Base-by-base conservation (phyloP, 2,113 vertebrate species). In the Balaeniceps rex region DNA sequence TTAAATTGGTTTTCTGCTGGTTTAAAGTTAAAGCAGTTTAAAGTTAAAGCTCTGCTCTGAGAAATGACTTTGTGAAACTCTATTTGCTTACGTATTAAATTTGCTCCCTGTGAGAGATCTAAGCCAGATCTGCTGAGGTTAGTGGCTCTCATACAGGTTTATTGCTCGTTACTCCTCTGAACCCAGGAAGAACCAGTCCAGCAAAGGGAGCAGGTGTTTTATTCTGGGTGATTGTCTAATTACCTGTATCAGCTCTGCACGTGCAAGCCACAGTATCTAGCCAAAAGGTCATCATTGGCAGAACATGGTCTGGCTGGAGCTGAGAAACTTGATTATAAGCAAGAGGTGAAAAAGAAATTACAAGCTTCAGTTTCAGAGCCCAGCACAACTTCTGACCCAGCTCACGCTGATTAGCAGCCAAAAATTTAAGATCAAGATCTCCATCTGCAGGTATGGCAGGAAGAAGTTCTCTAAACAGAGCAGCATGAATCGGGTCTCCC, bases 41-140 rank as follows among this genome's bases (percentile, higher is more conserved):
- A 90, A 92, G 51, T 75, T 71, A n/a, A 90, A 92, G 51, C 71
- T 86, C 57, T 77, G 68, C 88, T 83, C 57, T 57, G 54, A 71
- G 57, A 96, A 75, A 75, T 2, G 5, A 84, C 83, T 92, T 92
- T 57, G 88, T 82, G 69, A 93, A 95, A 78, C 64, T 47, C 5
- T 68, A 68, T 78, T 84, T 93, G 65, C 91, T 97, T 94, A 84
- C 24, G 29, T 42, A 83, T 65, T 38, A 85, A 49, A 94, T 90
- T 76, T 51, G 58, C 82, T 94, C 61, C 36, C 38, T 82, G 61
- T 61, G 57, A 11, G 44, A 92, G 77, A 91, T 81, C 76, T 86
- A 63, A 78, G 55, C 19, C 88, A 69, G 94, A 92, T 75, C 92
- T 92, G 87, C 77, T 94, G 93, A 94, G 83, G 74, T 86, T 89